Conservation (phyloP, 2,888 invertebrate species). For the Melanophora roralis region DNA sequence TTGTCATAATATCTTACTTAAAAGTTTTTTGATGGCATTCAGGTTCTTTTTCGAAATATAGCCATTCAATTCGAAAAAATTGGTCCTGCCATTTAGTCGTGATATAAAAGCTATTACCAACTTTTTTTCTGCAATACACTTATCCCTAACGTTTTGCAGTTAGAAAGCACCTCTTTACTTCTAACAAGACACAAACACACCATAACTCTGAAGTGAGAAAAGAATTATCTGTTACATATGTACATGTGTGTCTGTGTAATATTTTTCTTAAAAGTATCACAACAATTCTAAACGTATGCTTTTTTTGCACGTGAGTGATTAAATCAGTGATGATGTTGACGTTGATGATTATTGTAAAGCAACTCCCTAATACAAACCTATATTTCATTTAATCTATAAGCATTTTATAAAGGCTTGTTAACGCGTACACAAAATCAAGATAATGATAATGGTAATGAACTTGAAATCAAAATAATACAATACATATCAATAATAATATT, state of each 20-base stretch:
- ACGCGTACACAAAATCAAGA: constrained; percentile 43
- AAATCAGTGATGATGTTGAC: constrained; percentile 7
- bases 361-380: constrained; percentile 27
- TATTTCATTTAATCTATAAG: constrained; percentile 23
- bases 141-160: constrained; percentile 7
- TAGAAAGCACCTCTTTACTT: not conserved
- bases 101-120: no score
- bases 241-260: no score
- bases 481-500: no score
- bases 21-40: no score
- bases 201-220: not conserved
- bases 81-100: no score
- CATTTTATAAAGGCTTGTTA: constrained; percentile 12
- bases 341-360: constrained; percentile 35
- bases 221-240: no score
- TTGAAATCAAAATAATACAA: constrained; percentile 56
- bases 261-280: no score
- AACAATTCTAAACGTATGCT: constrained; percentile 2
- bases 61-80: no score
- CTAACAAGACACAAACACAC: not conserved
- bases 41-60: no score
- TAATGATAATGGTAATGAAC: constrained; percentile 62
- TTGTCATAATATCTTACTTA: no score
- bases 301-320: not conserved
- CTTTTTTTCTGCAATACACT: no score